Percentiles rank a stretch among this genome's conserved stretches.
These are phyloP conservation scores for Apis mellifera DNA, from an alignment of 1,140 invertebrate species.

Conservation along the genomic window Amel_HAv3.1 CM009933.2:8546001-8546500, in stretches of 20 bases:
- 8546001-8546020: conserved; percentile 8
- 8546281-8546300: neutral
- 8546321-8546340: too few species aligned
- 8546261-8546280: conserved; percentile 32
- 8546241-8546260: conserved; percentile 52
- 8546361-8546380: too few species aligned
- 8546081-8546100: conserved; percentile 30
- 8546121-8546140: conserved; percentile 32
- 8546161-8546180: conserved; percentile 17
- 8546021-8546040: conserved; percentile 37
- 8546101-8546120: conserved; percentile 39
- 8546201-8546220: conserved; percentile 38
- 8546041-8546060: neutral
- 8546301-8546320: conserved; percentile 20
- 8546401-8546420: too few species aligned
- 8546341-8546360: too few species aligned
- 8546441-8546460: too few species aligned
- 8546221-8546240: conserved; percentile 26
- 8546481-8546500: too few species aligned
- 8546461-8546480: too few species aligned
- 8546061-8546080: conserved; percentile 20
- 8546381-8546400: too few species aligned
- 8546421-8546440: too few species aligned
- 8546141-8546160: conserved; percentile 11
- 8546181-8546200: conserved; percentile 42